These are phyloP conservation scores for Paramisgurnus dabryanus DNA, from an alignment of 2,113 vertebrate genomes.

Conservation along the genomic window DNA sequence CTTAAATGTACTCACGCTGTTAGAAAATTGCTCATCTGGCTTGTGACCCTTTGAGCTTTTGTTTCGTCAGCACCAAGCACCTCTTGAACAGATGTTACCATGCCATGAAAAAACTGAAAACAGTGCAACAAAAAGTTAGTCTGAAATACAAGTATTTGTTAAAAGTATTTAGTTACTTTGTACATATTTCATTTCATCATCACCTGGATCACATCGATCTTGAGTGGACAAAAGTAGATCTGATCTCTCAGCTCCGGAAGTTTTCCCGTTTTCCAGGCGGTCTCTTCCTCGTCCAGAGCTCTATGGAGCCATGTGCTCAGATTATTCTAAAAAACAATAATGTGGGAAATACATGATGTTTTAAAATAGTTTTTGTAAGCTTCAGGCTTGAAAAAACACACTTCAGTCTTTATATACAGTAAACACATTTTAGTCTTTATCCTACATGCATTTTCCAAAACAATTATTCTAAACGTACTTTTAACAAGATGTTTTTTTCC, in stretches of 20 bases:
- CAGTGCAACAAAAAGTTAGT: background rate
- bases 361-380: no score
- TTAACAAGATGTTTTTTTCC: no score
- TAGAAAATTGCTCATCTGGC: constrained; percentile 69
- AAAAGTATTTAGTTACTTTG: background rate
- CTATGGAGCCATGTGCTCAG: constrained; percentile 62
- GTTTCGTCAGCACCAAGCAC: constrained; percentile 50
- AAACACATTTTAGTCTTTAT: no score
- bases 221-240: constrained; percentile 77
- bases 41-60: constrained; percentile 60
- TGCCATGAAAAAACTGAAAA: constrained; percentile 70
- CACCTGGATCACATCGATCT: constrained; percentile 89
- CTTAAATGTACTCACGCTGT: constrained; percentile 69
- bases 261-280: constrained; percentile 40
- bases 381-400: no score
- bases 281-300: constrained; percentile 71
- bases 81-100: constrained; percentile 63
- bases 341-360: background rate
- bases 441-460: no score
- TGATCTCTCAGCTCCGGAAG: constrained; percentile 71
- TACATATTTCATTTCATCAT: background rate
- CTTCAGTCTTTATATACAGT: no score
- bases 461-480: no score
- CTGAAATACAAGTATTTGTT: background rate
- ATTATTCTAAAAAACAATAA: constrained; percentile 46